A percentile compares a stretch with the other conserved stretches of the same genome.
These are phyloP conservation scores for Heliconius hortense DNA, from an alignment of 2,888 invertebrate species.

Conservation along the genomic window DNA sequence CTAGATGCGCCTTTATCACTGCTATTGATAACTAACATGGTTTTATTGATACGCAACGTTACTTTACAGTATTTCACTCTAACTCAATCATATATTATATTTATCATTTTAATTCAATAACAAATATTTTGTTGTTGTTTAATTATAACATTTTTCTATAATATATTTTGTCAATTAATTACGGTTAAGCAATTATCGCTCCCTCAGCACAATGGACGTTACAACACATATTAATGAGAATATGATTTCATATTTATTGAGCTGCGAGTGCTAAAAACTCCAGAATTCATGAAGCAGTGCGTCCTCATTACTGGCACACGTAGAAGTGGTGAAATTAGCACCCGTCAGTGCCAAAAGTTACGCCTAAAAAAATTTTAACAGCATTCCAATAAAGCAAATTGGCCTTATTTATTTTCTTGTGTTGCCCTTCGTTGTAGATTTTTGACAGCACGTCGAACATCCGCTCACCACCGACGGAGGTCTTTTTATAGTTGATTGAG, in stretches of 20 bases:
- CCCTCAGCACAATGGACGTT: conserved; percentile 40
- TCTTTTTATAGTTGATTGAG: conserved; percentile 41
- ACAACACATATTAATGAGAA: conserved; percentile 38
- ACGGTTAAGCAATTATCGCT: conserved; percentile 29
- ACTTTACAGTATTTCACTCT: background rate
- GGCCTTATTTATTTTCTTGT: conserved; percentile 50
- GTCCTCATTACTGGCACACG: conserved; percentile 48
- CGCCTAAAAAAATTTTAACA: conserved; percentile 53
- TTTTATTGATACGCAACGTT: background rate
- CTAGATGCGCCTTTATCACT: conserved; percentile 13
- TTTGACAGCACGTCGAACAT: conserved; percentile 44
- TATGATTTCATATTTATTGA: conserved; percentile 44
- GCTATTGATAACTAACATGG: conserved; percentile 14
- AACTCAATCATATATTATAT: background rate
- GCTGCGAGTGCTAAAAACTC: conserved; percentile 44
- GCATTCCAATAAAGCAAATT: conserved; percentile 62
- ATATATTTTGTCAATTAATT: background rate
- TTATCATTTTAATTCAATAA: background rate
- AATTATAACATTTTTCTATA: background rate
- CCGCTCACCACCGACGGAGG: conserved; percentile 35
- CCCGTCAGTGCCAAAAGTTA: conserved; percentile 57
- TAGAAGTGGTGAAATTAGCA: conserved; percentile 57
- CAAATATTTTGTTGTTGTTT: background rate
- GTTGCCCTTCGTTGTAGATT: conserved; percentile 46
- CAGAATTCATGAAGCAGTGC: conserved; percentile 42